These are phyloP conservation scores for Galeopsomyia nigrocyanea DNA, from an alignment of 2,888 invertebrate genomes.

Conservation along the genomic window DNA sequence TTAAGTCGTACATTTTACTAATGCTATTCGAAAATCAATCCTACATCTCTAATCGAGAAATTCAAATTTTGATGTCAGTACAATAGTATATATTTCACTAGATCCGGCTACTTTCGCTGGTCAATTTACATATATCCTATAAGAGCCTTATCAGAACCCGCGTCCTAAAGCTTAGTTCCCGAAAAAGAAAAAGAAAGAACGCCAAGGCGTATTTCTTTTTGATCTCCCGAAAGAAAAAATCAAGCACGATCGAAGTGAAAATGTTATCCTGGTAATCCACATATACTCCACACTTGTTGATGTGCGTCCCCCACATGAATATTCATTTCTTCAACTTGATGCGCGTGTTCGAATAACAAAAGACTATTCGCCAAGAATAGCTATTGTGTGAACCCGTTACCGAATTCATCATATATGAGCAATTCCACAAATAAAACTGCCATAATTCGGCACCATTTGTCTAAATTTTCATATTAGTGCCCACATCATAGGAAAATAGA, in stretches of 20 bases:
- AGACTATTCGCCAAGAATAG: not conserved
- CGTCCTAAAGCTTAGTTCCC: not conserved
- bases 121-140: not conserved
- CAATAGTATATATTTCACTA: not conserved
- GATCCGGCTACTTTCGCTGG: not conserved
- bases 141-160: not conserved
- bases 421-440: too few relatives aligned
- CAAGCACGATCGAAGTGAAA: constrained; percentile 32
- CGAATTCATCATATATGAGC: constrained; percentile 13
- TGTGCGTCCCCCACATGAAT: constrained; percentile 12
- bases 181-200: not conserved
- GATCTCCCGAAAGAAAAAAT: too few relatives aligned
- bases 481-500: too few relatives aligned
- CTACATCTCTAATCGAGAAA: too few relatives aligned
- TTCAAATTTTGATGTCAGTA: too few relatives aligned
- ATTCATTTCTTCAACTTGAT: constrained; percentile 7
- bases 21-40: too few relatives aligned
- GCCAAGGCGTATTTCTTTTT: too few relatives aligned
- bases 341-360: too few relatives aligned
- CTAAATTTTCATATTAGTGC: too few relatives aligned
- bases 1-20: too few relatives aligned
- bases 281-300: constrained; percentile 12
- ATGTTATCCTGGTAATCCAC: constrained; percentile 33
- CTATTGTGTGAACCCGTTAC: constrained; percentile 7
- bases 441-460: too few relatives aligned